Evolutionary conservation across 2,113 vertebrate genomes (phyloP).

Genomic region (Crotalus helleri): DNA sequence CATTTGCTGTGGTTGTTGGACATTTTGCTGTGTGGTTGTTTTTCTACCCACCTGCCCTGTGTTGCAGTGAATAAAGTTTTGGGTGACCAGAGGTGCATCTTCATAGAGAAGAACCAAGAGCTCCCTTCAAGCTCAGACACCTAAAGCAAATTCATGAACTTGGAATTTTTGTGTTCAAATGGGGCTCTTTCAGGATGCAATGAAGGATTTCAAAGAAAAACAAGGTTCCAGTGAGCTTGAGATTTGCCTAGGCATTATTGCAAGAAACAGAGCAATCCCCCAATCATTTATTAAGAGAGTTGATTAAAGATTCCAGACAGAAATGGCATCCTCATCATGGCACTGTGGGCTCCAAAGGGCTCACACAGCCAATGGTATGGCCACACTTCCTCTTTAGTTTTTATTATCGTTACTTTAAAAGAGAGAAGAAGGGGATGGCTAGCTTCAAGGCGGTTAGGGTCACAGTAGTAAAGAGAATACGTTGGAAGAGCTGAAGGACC

Average conservation of each 20-base stretch:
- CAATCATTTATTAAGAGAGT: background rate
- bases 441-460: background rate
- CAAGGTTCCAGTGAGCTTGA: background rate
- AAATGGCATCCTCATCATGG: background rate
- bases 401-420: background rate
- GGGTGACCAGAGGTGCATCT: background rate
- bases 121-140: background rate
- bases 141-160: background rate
- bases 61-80: background rate
- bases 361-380: background rate
- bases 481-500: background rate
- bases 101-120: background rate
- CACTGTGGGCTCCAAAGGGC: background rate
- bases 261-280: background rate
- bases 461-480: background rate
- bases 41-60: background rate
- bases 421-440: background rate
- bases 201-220: background rate
- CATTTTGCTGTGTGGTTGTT: background rate
- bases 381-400: background rate
- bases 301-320: background rate
- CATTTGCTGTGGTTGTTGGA: background rate
- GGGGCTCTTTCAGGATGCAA: background rate
- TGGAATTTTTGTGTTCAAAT: background rate
- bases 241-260: background rate